Base-by-base conservation (phyloP, 2,888 invertebrate genomes). In the Aporophyla nigra region DNA sequence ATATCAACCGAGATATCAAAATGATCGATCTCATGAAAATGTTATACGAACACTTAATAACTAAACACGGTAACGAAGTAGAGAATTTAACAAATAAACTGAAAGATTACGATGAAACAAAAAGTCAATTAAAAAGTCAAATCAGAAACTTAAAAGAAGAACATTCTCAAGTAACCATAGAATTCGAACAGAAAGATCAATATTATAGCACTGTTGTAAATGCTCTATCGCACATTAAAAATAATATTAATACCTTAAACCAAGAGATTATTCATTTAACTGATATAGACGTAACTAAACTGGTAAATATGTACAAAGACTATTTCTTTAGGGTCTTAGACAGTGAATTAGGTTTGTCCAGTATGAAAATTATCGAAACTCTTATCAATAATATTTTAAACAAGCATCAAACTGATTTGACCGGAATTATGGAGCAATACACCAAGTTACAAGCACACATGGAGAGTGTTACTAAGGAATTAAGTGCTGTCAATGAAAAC, bases 11-110 rank as follows among this genome's bases (percentile, higher is more conserved):
- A 65, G 91, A 94, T 77, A 65, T 91, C 2, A 95, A 91, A 91
- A 92, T 95, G 53, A 87, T 96, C 77, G 96, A 96, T 63, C 73
- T 96, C 2, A 93, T 96, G 93, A 95, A 93, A 92, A 89, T 92
- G 88, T 89, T 96, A 62, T 93, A 95, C 81, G 91, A 92, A 61
- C 88, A 91, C 68, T 81, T 96, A 59, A 78, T 93, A 56, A 85
- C 88, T 16, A 93, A 92, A 88, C 96, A 96, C 78, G 90, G 89
- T 12, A 93, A 93, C 79, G 93, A 95, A 88, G 88, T 96, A 10
- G 94, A 96, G 85, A 95, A 96, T 85, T 89, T 96, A 76, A 82
- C 89, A 2, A 96, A 96, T 82, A 94, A 94, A 87, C 82, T 96
- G 21, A 93, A 90, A 85, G 91, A 93, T 82, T 93, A 91, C 75